phyloP scores from a whole-genome alignment of 1,140 invertebrate genomes.

The Lordiphosa mommai region DNA sequence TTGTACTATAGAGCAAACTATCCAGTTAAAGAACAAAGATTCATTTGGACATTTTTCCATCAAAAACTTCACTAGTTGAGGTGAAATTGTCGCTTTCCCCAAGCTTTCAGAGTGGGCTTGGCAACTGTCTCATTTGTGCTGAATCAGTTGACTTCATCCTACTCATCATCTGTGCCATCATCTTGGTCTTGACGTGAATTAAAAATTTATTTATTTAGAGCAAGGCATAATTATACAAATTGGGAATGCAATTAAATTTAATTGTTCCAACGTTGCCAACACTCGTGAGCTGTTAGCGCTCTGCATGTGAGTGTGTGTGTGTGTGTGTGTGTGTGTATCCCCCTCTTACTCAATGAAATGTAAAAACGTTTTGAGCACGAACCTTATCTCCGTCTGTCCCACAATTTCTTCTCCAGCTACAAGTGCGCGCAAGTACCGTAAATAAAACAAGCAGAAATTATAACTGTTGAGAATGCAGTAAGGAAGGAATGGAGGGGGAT shows the following conservation, averaged over 20 bases:
- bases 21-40: no score
- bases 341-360: constrained; percentile 64
- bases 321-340: constrained; percentile 17
- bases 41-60: no score
- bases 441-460: constrained; percentile 72
- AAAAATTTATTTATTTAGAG: constrained; percentile 70
- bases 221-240: constrained; percentile 77
- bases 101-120: no score
- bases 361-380: constrained; percentile 77
- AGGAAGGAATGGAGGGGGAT: not conserved
- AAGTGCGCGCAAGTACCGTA: constrained; percentile 66
- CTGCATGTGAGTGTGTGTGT: constrained; percentile 33
- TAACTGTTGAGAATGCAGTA: constrained; percentile 30
- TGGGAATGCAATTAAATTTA: constrained; percentile 78
- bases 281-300: constrained; percentile 38
- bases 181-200: constrained; percentile 63
- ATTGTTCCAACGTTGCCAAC: constrained; percentile 64
- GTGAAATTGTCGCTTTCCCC: no score
- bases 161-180: not conserved
- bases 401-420: constrained; percentile 3
- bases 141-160: not conserved
- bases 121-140: no score
- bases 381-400: constrained; percentile 48
- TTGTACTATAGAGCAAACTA: no score
- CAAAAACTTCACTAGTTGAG: no score